Conservation (phyloP, 2,888 invertebrate species). For the Tenthredo distinguenda region DNA sequence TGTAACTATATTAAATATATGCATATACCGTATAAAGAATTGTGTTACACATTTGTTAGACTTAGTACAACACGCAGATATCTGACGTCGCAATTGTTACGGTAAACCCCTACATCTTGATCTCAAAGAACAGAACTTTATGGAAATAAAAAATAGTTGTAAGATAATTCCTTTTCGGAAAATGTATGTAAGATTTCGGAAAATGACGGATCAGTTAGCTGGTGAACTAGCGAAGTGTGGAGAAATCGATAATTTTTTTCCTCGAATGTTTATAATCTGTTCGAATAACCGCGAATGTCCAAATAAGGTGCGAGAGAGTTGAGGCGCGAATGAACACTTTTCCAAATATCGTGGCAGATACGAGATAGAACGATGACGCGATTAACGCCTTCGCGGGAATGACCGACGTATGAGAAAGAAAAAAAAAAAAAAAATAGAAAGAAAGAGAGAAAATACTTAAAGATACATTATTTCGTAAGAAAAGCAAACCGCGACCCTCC, state of each 20-base stretch:
- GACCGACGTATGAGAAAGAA: not conserved
- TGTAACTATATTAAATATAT: not conserved
- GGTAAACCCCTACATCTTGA: not conserved
- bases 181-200: too few species aligned
- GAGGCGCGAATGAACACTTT: conserved; percentile 43
- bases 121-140: not conserved
- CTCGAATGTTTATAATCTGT: not conserved
- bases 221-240: not conserved
- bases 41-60: not conserved
- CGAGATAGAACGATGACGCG: conserved; percentile 31
- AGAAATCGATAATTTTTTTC: conserved; percentile 21
- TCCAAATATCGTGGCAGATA: conserved; percentile 37
- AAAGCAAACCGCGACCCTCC: not conserved
- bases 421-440: not conserved
- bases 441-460: not conserved
- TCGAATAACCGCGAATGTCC: not conserved
- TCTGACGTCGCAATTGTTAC: not conserved
- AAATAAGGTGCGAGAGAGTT: conserved; percentile 31
- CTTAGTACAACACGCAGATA: not conserved
- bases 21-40: not conserved
- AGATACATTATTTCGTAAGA: not conserved
- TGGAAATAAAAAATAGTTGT: not conserved
- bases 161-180: too few species aligned
- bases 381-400: not conserved
- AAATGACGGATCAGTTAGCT: not conserved